Evolutionary conservation across 1,140 invertebrate species (phyloP).

Genomic region (Aphidius ervi): DNA sequence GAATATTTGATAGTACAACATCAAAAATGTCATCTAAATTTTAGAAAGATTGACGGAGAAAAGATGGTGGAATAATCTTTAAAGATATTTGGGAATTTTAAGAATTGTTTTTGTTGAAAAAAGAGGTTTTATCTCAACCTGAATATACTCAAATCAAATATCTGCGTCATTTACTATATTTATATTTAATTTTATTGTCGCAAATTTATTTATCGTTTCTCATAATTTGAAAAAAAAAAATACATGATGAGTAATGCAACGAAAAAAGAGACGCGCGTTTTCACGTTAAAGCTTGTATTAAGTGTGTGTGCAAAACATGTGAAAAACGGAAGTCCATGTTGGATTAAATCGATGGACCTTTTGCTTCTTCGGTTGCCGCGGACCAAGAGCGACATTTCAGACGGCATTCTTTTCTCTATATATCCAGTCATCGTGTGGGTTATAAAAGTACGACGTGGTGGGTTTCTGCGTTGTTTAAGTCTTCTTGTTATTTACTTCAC

Average conservation of each 20-base stretch:
- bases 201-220: neutral
- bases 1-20: neutral
- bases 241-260: neutral
- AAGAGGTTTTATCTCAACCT: no score
- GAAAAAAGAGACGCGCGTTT: slow-evolving; percentile 3
- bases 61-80: no score
- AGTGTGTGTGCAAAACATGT: neutral
- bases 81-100: no score
- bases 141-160: no score
- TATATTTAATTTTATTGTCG: no score
- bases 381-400: slow-evolving; percentile 31
- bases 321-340: slow-evolving; percentile 22
- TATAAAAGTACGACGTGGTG: slow-evolving; percentile 12
- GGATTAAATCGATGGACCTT: slow-evolving; percentile 13
- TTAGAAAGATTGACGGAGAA: no score
- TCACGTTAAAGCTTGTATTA: neutral
- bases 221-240: slow-evolving; percentile 7
- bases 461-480: slow-evolving; percentile 25
- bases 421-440: slow-evolving; percentile 1
- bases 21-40: no score
- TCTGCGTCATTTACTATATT: no score
- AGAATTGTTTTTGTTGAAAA: no score
- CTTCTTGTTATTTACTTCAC: slow-evolving; percentile 34
- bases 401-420: slow-evolving; percentile 22
- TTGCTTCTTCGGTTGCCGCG: slow-evolving; percentile 15